These are phyloP conservation scores for Xylocampa areola DNA, from an alignment of 2,888 invertebrate genomes.

Conservation along the genomic window DNA sequence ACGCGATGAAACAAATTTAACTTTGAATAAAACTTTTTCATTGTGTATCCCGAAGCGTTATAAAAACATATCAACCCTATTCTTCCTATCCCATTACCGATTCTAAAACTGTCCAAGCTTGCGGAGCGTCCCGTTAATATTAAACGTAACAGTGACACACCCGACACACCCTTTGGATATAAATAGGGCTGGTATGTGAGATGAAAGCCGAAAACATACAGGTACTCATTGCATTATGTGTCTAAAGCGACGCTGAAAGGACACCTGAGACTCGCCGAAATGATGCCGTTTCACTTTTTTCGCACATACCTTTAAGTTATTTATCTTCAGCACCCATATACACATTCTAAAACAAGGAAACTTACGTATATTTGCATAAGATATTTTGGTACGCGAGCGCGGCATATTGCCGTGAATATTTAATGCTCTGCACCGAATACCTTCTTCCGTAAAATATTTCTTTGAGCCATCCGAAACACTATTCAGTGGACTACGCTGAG, in stretches of 20 bases:
- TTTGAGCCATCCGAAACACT: slow-evolving; percentile 74
- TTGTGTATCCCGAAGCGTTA: slow-evolving; percentile 34
- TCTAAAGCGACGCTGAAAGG: slow-evolving; percentile 64
- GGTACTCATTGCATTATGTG: slow-evolving; percentile 71
- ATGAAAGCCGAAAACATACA: slow-evolving; percentile 23
- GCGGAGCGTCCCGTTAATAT: slow-evolving; percentile 57
- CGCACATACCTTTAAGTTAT: slow-evolving; percentile 50
- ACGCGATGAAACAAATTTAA: slow-evolving; percentile 49
- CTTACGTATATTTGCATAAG: slow-evolving; percentile 76
- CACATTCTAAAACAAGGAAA: slow-evolving; percentile 69
- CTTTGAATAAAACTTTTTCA: slow-evolving; percentile 49
- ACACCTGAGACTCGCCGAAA: slow-evolving; percentile 71
- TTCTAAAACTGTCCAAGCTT: slow-evolving; percentile 53
- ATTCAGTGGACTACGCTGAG: slow-evolving; percentile 72
- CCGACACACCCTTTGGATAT: slow-evolving; percentile 52
- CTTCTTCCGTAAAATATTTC: slow-evolving; percentile 74
- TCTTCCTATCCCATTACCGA: slow-evolving; percentile 43
- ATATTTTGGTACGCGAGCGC: slow-evolving; percentile 74
- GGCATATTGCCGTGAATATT: slow-evolving; percentile 79
- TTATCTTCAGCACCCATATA: slow-evolving; percentile 56
- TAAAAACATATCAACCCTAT: slow-evolving; percentile 38
- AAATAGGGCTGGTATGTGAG: slow-evolving; percentile 51
- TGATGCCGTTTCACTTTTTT: slow-evolving; percentile 60
- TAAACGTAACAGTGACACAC: slow-evolving; percentile 54
- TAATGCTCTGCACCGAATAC: slow-evolving; percentile 66